Evolutionary conservation across 2,113 vertebrate species (phyloP).

Genomic region (Dunckerocampus dactyliophorus): DNA sequence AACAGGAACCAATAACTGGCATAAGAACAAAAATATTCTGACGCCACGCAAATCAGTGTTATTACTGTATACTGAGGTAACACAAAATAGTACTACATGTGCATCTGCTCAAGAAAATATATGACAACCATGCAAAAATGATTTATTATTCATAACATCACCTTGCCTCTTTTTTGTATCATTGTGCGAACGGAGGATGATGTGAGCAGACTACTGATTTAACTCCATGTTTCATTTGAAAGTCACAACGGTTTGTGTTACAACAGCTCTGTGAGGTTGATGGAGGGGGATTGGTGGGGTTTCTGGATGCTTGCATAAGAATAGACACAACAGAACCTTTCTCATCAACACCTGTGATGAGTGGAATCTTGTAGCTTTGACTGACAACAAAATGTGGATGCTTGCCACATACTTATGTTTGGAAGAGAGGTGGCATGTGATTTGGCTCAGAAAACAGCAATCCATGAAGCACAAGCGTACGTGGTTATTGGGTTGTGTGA

Average conservation of each 20-base stretch:
- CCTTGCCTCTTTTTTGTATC: slow-evolving; percentile 32
- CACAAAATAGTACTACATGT: background rate
- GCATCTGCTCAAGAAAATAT: slow-evolving; percentile 14
- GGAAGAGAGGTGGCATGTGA: slow-evolving; percentile 47
- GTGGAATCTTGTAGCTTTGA: slow-evolving; percentile 49
- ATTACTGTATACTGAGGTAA: slow-evolving; percentile 5
- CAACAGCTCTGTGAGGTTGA: slow-evolving; percentile 60
- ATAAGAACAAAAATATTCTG: slow-evolving; percentile 6
- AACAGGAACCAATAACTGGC: slow-evolving; percentile 16
- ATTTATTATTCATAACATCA: slow-evolving; percentile 56
- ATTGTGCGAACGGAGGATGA: slow-evolving; percentile 33
- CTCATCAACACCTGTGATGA: slow-evolving; percentile 61
- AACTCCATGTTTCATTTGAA: slow-evolving; percentile 63
- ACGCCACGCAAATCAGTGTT: background rate
- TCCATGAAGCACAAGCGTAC: slow-evolving; percentile 16
- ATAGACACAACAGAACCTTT: slow-evolving; percentile 54
- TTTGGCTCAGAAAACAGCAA: slow-evolving; percentile 38
- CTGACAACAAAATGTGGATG: slow-evolving; percentile 52
- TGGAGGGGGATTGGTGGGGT: slow-evolving; percentile 60
- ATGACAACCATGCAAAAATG: slow-evolving; percentile 32
- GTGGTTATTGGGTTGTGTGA: slow-evolving; percentile 10
- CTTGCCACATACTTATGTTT: slow-evolving; percentile 49
- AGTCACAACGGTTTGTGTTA: slow-evolving; percentile 64
- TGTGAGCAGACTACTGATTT: slow-evolving; percentile 61
- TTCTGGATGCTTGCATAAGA: slow-evolving; percentile 39